phyloP scores from a whole-genome alignment of 2,888 invertebrate genomes.

The Ferdinandea cuprea region DNA sequence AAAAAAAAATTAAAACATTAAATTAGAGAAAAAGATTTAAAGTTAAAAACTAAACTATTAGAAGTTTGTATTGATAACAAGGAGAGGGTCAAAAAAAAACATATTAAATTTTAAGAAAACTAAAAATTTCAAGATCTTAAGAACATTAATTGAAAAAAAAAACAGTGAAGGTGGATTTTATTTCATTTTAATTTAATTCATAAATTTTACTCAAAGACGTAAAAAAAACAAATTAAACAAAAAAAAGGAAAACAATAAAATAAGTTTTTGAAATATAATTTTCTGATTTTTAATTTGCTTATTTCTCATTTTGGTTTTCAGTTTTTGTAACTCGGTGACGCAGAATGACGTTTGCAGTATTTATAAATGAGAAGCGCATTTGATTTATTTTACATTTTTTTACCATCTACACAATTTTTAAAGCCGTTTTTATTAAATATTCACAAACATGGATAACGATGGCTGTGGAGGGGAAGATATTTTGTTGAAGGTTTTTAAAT shows the following conservation, averaged over 20 bases:
- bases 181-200: constrained; percentile 58
- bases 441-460: too few species aligned
- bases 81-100: constrained; percentile 32
- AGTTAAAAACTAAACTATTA: background rate
- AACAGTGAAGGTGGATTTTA: constrained; percentile 39
- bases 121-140: constrained; percentile 5
- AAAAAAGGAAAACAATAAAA: constrained; percentile 55
- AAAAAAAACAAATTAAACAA: constrained; percentile 16
- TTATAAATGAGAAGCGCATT: background rate
- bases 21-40: constrained; percentile 23
- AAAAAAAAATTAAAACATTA: constrained; percentile 4
- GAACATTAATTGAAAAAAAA: background rate
- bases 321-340: background rate
- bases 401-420: too few species aligned
- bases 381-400: too few species aligned
- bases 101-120: constrained; percentile 14
- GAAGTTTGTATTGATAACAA: constrained; percentile 39
- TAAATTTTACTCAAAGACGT: constrained; percentile 56
- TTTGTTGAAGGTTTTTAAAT: too few species aligned
- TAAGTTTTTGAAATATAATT: constrained; percentile 59
- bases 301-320: constrained; percentile 13
- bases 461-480: too few species aligned
- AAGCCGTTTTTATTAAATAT: too few species aligned
- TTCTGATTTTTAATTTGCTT: constrained; percentile 34
- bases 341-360: background rate